These are phyloP conservation scores for Syncerus caffer DNA, from an alignment of 2,797 vertebrate genomes.

Conservation along the genomic window DNA sequence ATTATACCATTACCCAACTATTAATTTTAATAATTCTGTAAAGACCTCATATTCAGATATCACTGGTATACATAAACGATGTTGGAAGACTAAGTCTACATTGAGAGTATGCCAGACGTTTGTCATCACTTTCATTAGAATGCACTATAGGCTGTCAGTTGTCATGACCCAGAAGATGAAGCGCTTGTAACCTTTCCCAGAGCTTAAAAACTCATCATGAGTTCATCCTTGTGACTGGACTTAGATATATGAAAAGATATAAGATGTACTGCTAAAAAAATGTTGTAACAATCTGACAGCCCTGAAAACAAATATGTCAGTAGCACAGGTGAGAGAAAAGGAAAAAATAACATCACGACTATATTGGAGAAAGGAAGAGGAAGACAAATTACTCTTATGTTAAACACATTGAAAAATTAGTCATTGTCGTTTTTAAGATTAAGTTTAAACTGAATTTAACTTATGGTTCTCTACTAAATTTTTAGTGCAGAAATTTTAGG, in stretches of 20 bases:
- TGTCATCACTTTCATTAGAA: slow-evolving; percentile 23
- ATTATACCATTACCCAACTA: slow-evolving; percentile 12
- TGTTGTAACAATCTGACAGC: not conserved
- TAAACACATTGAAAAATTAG: not conserved
- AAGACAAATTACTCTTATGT: not conserved
- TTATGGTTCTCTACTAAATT: not conserved
- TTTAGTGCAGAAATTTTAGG: not conserved
- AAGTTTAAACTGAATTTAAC: not conserved
- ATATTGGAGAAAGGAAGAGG: not conserved
- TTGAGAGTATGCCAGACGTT: not conserved
- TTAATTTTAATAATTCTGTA: slow-evolving; percentile 50
- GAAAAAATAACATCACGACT: not conserved
- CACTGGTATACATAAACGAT: slow-evolving; percentile 5
- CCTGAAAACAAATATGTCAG: not conserved
- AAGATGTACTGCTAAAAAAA: not conserved
- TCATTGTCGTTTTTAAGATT: not conserved
- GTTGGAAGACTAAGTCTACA: not conserved
- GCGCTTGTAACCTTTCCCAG: not conserved
- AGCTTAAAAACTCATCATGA: slow-evolving; percentile 43
- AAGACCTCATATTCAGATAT: slow-evolving; percentile 10
- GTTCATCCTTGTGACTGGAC: not conserved
- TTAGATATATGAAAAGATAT: slow-evolving; percentile 10
- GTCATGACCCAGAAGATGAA: slow-evolving; percentile 18
- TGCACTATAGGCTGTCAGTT: slow-evolving; percentile 16
- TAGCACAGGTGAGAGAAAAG: not conserved